Conservation (phyloP, 2,113 vertebrate genomes). For the Bucco capensis region DNA sequence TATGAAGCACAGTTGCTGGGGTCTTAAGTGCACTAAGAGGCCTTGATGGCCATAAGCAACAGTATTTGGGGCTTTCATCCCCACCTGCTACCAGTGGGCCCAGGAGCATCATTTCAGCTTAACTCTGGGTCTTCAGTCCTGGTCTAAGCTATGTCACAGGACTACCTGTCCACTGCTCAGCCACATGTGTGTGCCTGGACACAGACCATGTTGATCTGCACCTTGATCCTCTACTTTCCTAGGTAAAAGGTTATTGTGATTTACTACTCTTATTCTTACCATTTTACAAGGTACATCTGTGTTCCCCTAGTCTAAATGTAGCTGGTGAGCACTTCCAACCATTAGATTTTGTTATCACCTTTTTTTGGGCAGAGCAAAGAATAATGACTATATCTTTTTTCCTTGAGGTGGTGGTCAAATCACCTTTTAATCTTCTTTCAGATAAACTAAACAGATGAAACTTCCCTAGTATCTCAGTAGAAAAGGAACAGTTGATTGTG, state of each 20-base stretch:
- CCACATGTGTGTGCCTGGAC: neutral
- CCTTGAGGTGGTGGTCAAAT: neutral
- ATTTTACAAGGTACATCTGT: neutral
- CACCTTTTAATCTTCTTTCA: neutral
- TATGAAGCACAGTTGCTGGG: neutral
- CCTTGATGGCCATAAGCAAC: neutral
- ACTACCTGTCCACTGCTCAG: neutral
- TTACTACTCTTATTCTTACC: neutral
- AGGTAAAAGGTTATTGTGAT: neutral
- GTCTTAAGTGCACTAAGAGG: neutral
- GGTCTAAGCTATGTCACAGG: neutral
- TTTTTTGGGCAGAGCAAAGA: neutral
- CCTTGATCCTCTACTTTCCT: neutral
- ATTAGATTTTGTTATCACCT: neutral
- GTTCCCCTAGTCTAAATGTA: neutral
- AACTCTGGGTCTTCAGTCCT: neutral
- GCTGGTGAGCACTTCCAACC: neutral
- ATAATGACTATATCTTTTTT: neutral
- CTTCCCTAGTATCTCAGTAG: neutral
- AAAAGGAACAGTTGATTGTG: neutral
- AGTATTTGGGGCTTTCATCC: neutral
- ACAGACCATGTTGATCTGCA: fast-evolving
- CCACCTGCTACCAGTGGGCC: neutral
- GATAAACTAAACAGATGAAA: neutral
- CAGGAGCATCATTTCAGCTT: neutral